phyloP scores from a whole-genome alignment of 2,797 vertebrate species.

The Eidolon dupreanum region DNA sequence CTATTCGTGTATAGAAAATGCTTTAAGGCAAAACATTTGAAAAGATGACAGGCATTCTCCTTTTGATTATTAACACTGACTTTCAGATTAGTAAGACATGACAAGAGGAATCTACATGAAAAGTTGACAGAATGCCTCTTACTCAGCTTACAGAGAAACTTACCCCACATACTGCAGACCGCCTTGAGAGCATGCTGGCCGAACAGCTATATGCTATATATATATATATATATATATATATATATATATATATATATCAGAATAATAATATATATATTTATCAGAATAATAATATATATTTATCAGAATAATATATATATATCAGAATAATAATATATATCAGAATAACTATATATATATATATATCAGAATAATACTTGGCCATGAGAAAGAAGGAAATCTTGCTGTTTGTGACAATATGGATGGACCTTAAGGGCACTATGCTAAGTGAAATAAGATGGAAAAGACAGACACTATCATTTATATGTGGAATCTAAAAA shows the following conservation, averaged over 20 bases:
- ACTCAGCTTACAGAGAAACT: neutral
- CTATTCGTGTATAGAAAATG: neutral
- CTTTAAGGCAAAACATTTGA: neutral
- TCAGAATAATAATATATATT: too few relatives aligned
- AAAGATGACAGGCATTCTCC: neutral
- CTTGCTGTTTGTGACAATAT: neutral
- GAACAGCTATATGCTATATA: too few relatives aligned
- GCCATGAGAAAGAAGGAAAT: neutral
- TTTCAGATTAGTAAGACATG: conserved; percentile 13
- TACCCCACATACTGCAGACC: neutral
- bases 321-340: too few relatives aligned
- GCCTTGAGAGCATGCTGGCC: neutral
- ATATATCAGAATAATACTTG: neutral
- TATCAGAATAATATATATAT: too few relatives aligned
- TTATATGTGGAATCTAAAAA: neutral
- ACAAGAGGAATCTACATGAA: neutral
- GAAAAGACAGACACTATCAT: neutral
- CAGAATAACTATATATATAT: too few relatives aligned
- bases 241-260: too few relatives aligned
- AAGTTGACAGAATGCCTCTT: neutral
- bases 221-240: too few relatives aligned
- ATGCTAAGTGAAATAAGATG: neutral
- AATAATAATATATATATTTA: too few relatives aligned
- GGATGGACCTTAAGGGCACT: neutral
- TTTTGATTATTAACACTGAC: neutral